Percentiles rank a stretch among this genome's conserved stretches.
Conservation (phyloP, 2,113 vertebrate species). For the Alces alces region DNA sequence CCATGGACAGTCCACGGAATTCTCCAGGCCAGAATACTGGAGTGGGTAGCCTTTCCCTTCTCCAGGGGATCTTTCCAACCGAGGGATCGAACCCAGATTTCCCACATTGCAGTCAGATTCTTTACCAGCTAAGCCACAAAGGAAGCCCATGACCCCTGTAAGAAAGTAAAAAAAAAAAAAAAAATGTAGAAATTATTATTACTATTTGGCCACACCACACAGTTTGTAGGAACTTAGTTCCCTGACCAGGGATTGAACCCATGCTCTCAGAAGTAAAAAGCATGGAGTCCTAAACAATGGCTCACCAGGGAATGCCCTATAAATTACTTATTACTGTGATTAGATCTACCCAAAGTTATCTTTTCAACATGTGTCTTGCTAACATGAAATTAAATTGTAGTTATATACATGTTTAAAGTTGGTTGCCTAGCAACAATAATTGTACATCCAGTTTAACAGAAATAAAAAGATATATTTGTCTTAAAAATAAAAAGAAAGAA, state of each 20-base stretch:
- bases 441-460: conserved; percentile 83
- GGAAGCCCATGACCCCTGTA: conserved; percentile 36
- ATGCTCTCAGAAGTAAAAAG: not conserved
- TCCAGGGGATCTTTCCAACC: not conserved
- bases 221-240: not conserved
- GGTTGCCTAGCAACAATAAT: conserved; percentile 83
- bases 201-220: not conserved
- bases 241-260: not conserved
- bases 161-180: conserved; percentile 55
- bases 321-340: conserved; percentile 88
- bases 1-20: not conserved
- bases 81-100: not conserved
- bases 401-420: conserved; percentile 74
- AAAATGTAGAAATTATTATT: not conserved
- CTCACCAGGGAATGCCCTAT: conserved; percentile 14
- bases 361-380: conserved; percentile 82
- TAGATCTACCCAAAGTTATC: conserved; percentile 83
- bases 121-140: not conserved
- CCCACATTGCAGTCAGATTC: not conserved
- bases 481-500: conserved; percentile 65
- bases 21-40: not conserved
- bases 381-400: conserved; percentile 82
- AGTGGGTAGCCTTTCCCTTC: not conserved
- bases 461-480: conserved; percentile 85
- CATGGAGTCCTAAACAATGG: not conserved